These are phyloP conservation scores for Micropoecilia bifurca DNA, from an alignment of 2,797 vertebrate species.

Conservation along the genomic window DNA sequence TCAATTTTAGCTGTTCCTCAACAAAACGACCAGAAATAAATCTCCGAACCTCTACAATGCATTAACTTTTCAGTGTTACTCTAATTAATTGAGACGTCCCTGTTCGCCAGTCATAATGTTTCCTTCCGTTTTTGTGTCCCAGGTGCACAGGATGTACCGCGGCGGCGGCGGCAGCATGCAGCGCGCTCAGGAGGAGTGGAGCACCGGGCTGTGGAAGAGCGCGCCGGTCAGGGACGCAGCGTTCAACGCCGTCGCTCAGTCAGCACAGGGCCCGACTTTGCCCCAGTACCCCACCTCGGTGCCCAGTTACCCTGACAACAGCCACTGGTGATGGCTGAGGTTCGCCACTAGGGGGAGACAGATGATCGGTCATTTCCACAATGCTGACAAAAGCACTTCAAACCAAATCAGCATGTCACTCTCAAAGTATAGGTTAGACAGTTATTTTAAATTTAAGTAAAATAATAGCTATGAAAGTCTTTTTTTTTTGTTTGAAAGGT, in stretches of 20 bases:
- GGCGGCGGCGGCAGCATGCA: conserved; percentile 90
- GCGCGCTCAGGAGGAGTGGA: conserved; percentile 95
- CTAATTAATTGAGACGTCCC: not conserved
- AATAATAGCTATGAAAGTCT: conserved; percentile 15
- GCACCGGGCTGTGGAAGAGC: conserved; percentile 86
- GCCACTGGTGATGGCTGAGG: conserved; percentile 82
- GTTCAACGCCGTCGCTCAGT: conserved; percentile 85
- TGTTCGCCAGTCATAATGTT: not conserved
- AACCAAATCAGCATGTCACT: conserved; percentile 28
- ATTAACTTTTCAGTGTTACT: not conserved
- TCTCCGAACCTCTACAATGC: not conserved
- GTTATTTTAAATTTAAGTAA: conserved; percentile 26
- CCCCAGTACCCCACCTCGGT: conserved; percentile 92
- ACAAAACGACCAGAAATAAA: not conserved
- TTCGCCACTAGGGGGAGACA: conserved; percentile 66
- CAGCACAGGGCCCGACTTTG: conserved; percentile 80
- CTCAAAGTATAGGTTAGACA: conserved; percentile 18
- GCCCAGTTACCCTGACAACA: conserved; percentile 88
- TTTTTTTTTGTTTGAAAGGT: conserved; percentile 13
- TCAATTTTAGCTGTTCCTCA: not conserved
- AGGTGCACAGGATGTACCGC: conserved; percentile 94
- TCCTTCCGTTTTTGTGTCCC: not conserved
- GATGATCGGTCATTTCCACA: conserved; percentile 21
- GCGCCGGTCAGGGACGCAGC: conserved; percentile 86
- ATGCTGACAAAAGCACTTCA: conserved; percentile 18